Evolutionary conservation across 1,140 invertebrate species (phyloP).

Genomic region (Drosophila micromelanica): DNA sequence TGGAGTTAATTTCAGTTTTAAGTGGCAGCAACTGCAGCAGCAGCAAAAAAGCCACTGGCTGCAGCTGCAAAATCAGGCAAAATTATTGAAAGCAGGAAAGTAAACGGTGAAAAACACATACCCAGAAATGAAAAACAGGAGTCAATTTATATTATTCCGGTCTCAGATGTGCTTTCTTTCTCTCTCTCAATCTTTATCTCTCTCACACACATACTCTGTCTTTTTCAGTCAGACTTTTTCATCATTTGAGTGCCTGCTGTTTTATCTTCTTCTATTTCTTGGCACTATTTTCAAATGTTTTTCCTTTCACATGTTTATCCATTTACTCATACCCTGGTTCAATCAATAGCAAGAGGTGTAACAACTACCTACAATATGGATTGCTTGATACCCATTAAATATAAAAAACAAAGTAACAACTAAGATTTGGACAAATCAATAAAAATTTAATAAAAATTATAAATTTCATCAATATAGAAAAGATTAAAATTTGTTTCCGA

Average conservation of each 20-base stretch:
- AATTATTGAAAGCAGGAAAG: slow-evolving; percentile 67
- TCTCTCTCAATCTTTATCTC: neutral
- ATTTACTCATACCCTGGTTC: slow-evolving; percentile 13
- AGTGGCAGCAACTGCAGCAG: slow-evolving; percentile 46
- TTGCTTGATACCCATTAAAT: neutral
- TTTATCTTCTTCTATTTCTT: slow-evolving; percentile 60
- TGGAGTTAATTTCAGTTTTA: slow-evolving; percentile 77
- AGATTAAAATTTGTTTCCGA: neutral
- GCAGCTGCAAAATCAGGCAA: slow-evolving; percentile 49
- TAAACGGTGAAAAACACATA: slow-evolving; percentile 46
- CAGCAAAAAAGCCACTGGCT: slow-evolving; percentile 27
- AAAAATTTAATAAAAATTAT: neutral
- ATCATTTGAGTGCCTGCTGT: neutral
- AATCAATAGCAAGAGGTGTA: neutral
- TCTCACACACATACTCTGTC: too few relatives aligned
- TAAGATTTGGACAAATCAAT: neutral
- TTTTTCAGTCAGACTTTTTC: neutral
- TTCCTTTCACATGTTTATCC: slow-evolving; percentile 5
- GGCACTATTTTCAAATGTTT: slow-evolving; percentile 54
- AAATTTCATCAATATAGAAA: too few relatives aligned
- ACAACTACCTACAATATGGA: neutral
- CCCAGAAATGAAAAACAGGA: slow-evolving; percentile 74
- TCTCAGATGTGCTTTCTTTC: slow-evolving; percentile 8
- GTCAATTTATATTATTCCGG: slow-evolving; percentile 70
- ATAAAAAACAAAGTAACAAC: neutral